A percentile compares a stretch with the other conserved stretches of the same genome.
Evolutionary conservation across 1,140 invertebrate genomes (phyloP).

Genomic region (Drosophila miranda): DNA sequence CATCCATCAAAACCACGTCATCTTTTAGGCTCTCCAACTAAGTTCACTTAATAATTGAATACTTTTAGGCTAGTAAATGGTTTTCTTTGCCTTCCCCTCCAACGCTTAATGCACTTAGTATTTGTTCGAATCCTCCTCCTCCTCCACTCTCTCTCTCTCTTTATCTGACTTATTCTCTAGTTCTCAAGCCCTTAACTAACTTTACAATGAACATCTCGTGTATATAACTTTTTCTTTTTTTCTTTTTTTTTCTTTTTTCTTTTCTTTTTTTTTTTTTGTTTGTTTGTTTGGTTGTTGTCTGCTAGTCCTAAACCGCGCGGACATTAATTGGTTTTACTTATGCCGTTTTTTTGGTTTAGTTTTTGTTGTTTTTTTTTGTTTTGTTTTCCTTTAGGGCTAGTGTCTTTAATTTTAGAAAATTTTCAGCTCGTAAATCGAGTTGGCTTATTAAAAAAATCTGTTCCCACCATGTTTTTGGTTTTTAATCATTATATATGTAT

Average conservation of each 20-base stretch:
- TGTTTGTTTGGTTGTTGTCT: conserved; percentile 8
- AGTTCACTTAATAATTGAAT: conserved; percentile 78
- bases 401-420: conserved; percentile 64
- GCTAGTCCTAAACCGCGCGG: no score
- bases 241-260: conserved; percentile 3
- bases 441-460: conserved; percentile 75
- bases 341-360: conserved; percentile 15
- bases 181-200: conserved; percentile 52
- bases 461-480: conserved; percentile 76
- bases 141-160: background rate
- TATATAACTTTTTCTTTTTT: conserved; percentile 36
- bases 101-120: conserved; percentile 72
- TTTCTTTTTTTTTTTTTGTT: background rate
- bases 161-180: conserved; percentile 14
- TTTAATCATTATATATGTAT: conserved; percentile 70
- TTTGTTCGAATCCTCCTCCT: conserved; percentile 51
- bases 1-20: conserved; percentile 1
- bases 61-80: conserved; percentile 74
- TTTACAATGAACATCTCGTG: conserved; percentile 42
- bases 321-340: conserved; percentile 3
- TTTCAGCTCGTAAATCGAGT: conserved; percentile 73
- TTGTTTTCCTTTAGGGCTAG: conserved; percentile 37
- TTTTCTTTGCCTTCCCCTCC: conserved; percentile 41
- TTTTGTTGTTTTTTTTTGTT: conserved; percentile 28
- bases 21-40: conserved; percentile 43